These are phyloP conservation scores for Brachynemurus nebulosus DNA, from an alignment of 2,888 invertebrate species.

Conservation along the genomic window DNA sequence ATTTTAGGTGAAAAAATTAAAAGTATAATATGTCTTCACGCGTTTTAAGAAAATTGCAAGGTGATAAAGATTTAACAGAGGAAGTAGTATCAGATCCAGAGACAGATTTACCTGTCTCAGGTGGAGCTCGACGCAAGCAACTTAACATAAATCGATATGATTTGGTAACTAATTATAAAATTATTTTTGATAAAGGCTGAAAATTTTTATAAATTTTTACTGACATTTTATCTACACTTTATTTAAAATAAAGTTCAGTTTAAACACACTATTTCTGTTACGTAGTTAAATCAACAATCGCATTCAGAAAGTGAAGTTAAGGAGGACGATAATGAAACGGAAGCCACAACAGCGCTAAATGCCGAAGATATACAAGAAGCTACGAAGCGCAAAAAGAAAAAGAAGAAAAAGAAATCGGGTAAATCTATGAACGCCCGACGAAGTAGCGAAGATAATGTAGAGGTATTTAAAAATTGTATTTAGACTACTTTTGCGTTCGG, in stretches of 20 bases:
- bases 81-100: constrained; percentile 37
- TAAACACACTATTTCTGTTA: too few species aligned
- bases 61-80: constrained; percentile 37
- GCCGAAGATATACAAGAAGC: constrained; percentile 34
- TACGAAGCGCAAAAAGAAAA: constrained; percentile 43
- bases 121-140: constrained; percentile 39
- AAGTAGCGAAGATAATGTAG: constrained; percentile 50
- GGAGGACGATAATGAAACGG: constrained; percentile 51
- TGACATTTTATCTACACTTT: neutral
- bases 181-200: neutral
- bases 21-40: constrained; percentile 43
- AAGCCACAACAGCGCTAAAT: constrained; percentile 39
- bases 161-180: constrained; percentile 45
- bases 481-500: too few species aligned
- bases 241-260: neutral
- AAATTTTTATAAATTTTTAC: constrained; percentile 7
- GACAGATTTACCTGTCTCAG: constrained; percentile 35
- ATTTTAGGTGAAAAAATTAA: too few species aligned
- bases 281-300: constrained; percentile 51
- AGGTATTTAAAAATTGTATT: constrained; percentile 35
- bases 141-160: constrained; percentile 54
- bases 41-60: constrained; percentile 49
- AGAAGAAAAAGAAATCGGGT: constrained; percentile 47
- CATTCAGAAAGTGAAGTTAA: constrained; percentile 55
- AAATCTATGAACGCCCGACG: constrained; percentile 35